A percentile compares a stretch with the other conserved stretches of the same genome.
phyloP scores from a whole-genome alignment of 2,113 vertebrate genomes.

The Globicephala melas region DNA sequence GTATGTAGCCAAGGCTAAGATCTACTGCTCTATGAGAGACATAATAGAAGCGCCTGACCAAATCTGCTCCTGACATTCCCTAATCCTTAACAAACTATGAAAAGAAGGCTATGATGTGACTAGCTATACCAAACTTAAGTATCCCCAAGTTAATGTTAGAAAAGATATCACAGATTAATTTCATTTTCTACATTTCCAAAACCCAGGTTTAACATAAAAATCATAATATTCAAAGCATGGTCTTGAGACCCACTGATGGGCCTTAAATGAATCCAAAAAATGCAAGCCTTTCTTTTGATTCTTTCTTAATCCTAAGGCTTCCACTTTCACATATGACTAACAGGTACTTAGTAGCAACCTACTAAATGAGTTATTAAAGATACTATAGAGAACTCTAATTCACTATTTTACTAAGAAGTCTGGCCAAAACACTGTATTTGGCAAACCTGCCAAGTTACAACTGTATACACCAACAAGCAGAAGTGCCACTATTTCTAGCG shows the following conservation, averaged over 20 bases:
- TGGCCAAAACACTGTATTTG: not conserved
- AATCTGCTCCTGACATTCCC: not conserved
- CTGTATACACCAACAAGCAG: not conserved
- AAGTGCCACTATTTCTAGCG: not conserved
- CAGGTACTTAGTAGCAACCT: not conserved
- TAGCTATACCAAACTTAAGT: not conserved
- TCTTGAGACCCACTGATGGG: not conserved
- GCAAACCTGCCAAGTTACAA: not conserved
- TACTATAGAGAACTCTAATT: not conserved
- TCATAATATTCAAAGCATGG: not conserved
- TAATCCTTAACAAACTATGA: not conserved
- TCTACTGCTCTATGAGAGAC: not conserved
- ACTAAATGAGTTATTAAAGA: not conserved
- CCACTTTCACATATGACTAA: not conserved
- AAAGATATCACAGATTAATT: slow-evolving; percentile 18
- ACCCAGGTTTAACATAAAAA: slow-evolving; percentile 25
- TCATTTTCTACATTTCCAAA: not conserved
- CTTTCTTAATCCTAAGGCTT: slow-evolving; percentile 17
- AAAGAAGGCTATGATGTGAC: not conserved
- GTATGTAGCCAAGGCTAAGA: not conserved
- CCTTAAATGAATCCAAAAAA: not conserved
- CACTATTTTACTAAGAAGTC: not conserved
- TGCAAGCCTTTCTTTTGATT: not conserved
- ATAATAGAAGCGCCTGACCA: not conserved
- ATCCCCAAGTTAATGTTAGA: not conserved